Evolutionary conservation across 2,113 vertebrate genomes (phyloP).

Genomic region (Euleptes europaea): DNA sequence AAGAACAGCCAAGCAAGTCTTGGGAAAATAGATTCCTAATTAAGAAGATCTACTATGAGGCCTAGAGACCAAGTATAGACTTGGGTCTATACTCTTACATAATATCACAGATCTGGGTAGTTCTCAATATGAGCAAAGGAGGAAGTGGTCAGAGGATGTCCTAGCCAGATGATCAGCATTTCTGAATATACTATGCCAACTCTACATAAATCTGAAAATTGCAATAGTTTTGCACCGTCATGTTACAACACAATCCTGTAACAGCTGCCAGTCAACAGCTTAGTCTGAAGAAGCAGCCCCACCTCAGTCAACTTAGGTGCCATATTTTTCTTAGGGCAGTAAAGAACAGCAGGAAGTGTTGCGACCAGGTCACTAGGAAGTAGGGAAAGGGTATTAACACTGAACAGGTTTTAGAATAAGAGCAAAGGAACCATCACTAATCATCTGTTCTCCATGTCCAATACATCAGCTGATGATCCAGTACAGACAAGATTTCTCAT

Average conservation of each 20-base stretch:
- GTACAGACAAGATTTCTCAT: too few relatives aligned
- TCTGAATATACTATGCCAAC: background rate
- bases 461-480: too few relatives aligned
- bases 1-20: background rate
- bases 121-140: background rate
- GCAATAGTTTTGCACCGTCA: background rate
- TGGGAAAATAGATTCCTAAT: background rate
- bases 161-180: background rate
- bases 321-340: too few relatives aligned
- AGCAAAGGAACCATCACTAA: too few relatives aligned
- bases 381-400: too few relatives aligned
- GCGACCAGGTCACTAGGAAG: too few relatives aligned
- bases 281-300: too few relatives aligned
- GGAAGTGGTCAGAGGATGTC: background rate
- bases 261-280: background rate
- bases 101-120: background rate
- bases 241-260: background rate
- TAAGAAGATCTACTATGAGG: background rate
- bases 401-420: too few relatives aligned
- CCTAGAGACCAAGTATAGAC: background rate
- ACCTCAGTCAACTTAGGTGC: too few relatives aligned
- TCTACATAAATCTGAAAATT: background rate
- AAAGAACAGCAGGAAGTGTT: too few relatives aligned
- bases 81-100: background rate
- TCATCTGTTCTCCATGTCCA: too few relatives aligned